Percentiles rank a stretch among this genome's conserved stretches.
These are phyloP conservation scores for Caenorhabditis afra DNA, from an alignment of 2,888 invertebrate species.

Conservation along the genomic window DNA sequence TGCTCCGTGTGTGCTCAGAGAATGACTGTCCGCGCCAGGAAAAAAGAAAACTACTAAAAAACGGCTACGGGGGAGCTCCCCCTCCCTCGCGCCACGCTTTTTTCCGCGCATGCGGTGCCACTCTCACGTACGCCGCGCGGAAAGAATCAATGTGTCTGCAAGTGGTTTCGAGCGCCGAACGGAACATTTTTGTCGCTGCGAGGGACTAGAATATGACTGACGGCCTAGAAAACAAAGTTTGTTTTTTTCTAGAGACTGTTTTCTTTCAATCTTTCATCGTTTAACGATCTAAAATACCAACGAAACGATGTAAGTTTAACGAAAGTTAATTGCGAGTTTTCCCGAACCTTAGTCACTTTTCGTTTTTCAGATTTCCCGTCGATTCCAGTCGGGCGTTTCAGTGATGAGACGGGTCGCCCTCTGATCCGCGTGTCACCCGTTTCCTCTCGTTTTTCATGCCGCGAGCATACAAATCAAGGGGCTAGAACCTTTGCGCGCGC, in stretches of 20 bases:
- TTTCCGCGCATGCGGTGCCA: slow-evolving; percentile 23
- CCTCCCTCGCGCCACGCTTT: neutral
- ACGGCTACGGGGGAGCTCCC: neutral
- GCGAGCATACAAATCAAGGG: slow-evolving; percentile 15
- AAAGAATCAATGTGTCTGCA: neutral
- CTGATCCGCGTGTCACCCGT: slow-evolving; percentile 34
- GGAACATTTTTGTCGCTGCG: too few species aligned
- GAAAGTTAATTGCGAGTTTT: too few species aligned
- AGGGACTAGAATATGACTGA: too few species aligned
- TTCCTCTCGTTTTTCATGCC: slow-evolving; percentile 13
- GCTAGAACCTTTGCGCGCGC: slow-evolving; percentile 39
- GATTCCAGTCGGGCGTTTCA: too few species aligned
- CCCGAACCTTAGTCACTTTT: too few species aligned
- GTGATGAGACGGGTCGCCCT: slow-evolving; percentile 41
- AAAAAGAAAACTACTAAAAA: slow-evolving; percentile 4
- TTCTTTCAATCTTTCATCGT: too few species aligned
- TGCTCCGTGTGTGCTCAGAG: slow-evolving; percentile 22
- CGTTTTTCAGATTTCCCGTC: too few species aligned
- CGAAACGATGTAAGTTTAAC: too few species aligned
- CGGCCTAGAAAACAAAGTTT: too few species aligned
- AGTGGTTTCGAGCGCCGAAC: too few species aligned
- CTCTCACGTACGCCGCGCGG: slow-evolving; percentile 12
- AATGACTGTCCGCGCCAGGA: neutral
- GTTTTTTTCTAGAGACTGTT: too few species aligned
- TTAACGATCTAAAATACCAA: too few species aligned